These are phyloP conservation scores for Lamellibrachia satsuma DNA, from an alignment of 2,888 invertebrate species.

Conservation along the genomic window DNA sequence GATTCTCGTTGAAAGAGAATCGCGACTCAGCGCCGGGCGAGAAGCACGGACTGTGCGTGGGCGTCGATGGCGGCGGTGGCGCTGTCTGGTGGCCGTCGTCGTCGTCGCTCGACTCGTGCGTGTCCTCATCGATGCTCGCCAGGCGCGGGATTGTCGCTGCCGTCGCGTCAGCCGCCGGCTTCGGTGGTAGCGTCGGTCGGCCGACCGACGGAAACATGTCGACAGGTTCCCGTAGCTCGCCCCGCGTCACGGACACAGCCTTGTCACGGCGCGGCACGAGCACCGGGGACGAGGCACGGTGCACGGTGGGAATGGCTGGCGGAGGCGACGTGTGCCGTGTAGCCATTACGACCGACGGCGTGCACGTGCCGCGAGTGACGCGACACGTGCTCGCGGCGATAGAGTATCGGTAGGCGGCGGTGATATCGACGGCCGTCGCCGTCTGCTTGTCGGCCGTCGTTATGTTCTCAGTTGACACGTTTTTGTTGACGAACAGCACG, in stretches of 20 bases:
- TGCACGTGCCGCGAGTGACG: slow-evolving; percentile 31
- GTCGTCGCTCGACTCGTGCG: slow-evolving; percentile 32
- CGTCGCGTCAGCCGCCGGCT: slow-evolving; percentile 26
- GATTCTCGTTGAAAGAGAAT: slow-evolving; percentile 25
- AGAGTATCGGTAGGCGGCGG: slow-evolving; percentile 30
- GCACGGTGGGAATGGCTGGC: neutral
- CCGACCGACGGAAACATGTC: slow-evolving; percentile 40
- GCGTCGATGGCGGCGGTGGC: slow-evolving; percentile 13
- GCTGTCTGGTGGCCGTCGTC: slow-evolving; percentile 29
- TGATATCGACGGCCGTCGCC: slow-evolving; percentile 35
- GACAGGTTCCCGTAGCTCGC: slow-evolving; percentile 34
- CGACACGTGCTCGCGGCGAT: slow-evolving; percentile 14
- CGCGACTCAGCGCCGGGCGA: neutral
- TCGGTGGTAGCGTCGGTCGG: slow-evolving; percentile 21
- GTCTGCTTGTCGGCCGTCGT: slow-evolving; percentile 39
- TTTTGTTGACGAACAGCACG: slow-evolving; percentile 39
- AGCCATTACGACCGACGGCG: neutral
- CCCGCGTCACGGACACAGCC: slow-evolving; percentile 39
- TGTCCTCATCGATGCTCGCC: slow-evolving; percentile 37
- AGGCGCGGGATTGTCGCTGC: slow-evolving; percentile 29
- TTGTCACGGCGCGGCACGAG: slow-evolving; percentile 36
- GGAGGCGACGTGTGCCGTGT: slow-evolving; percentile 31
- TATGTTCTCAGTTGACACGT: slow-evolving; percentile 40
- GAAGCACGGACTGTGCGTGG: slow-evolving; percentile 13
- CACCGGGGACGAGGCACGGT: slow-evolving; percentile 37